A percentile compares a stretch with the other conserved stretches of the same genome.
These are phyloP conservation scores for Mimachlamys varia DNA, from an alignment of 2,888 invertebrate species.

Conservation along the genomic window DNA sequence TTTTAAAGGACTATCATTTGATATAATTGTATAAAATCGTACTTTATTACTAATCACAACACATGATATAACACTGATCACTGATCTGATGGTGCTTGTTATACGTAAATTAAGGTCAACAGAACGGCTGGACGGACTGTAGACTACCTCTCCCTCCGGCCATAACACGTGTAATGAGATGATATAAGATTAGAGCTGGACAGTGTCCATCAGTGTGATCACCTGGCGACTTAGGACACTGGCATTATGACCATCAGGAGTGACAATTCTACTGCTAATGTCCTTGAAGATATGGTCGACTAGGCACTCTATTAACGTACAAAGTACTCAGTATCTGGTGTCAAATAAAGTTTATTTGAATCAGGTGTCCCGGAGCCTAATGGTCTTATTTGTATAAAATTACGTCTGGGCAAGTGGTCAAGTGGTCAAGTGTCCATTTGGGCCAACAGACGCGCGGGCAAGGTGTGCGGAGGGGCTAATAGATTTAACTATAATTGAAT, in stretches of 20 bases:
- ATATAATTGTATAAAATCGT: too few relatives aligned
- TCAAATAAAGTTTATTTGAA: constrained; percentile 9
- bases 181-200: neutral
- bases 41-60: too few relatives aligned
- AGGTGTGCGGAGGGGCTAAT: neutral
- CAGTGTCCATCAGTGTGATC: neutral
- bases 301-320: neutral
- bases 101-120: neutral
- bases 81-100: neutral
- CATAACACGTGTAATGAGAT: neutral
- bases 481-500: constrained; percentile 12
- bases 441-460: neutral
- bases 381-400: constrained; percentile 12
- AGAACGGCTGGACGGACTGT: neutral
- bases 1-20: too few relatives aligned
- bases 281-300: neutral
- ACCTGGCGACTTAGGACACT: neutral
- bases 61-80: neutral
- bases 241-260: neutral
- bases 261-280: neutral
- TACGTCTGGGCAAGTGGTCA: constrained; percentile 11
- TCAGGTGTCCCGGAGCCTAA: neutral
- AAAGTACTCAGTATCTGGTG: neutral
- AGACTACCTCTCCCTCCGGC: neutral
- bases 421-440: neutral